Base-by-base conservation (phyloP, 2,888 invertebrate species). In the Salticus scenicus region DNA sequence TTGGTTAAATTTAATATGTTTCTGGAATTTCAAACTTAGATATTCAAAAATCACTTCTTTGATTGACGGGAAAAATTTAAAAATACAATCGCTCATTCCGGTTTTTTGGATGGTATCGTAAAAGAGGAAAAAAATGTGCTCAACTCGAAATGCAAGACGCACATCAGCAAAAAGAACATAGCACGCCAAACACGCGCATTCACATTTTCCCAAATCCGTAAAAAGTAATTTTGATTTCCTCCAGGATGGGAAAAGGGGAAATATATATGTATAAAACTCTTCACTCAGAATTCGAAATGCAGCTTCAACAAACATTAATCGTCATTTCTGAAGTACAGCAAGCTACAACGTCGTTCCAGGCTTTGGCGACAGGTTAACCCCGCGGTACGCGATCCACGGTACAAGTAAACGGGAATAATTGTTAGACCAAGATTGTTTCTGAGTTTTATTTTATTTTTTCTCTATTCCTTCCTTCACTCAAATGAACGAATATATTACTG, bases 401-500 rank as follows among this genome's bases (percentile, higher is more conserved):
- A n/a, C 70, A 37, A 30, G 72, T 79, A 79, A 70, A 51, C 82
- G 76, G 76, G 77, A 77, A 84, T 84, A 84, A 84, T 84, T 84
- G 83, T 84, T 72, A 77, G 51, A 76, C 71, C 66, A 73, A 84
- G 73, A 84, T 84, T 84, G 83, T 84, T 84, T 84, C 83, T 42
- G 47, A 51, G 24, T 70, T 42, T 70, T 42, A 27, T 42, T 66
- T 10, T 24, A n/a, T 28, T 27, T 42, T 64, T 20, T 17, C 37
- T 33, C 42, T 8, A 47, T 30, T 41, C 30, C 24, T 24, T 14
- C 33, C 41, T 17, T 12, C 72, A 24, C 30, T 33, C 14, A 85
- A 85, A 85, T 85, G 84, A 85, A 79, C 67, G 84, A 85, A 85
- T 85, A 85, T 79, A 85, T 85, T 85, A 85, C 84, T 57, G 31